Conservation (phyloP, 1,140 invertebrate species). For the Drosophila nebulosa region DNA sequence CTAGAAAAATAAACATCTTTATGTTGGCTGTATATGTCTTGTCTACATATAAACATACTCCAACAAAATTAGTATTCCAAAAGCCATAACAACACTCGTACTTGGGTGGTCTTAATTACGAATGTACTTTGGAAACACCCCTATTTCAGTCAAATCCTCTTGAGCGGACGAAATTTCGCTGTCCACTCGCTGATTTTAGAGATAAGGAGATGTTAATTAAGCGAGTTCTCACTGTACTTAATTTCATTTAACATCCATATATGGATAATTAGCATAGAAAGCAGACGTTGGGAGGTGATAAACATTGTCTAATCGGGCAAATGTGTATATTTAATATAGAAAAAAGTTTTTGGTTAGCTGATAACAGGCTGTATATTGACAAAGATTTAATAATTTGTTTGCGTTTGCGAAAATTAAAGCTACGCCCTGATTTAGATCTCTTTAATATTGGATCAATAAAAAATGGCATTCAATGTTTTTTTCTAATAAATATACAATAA, state of each 20-base stretch:
- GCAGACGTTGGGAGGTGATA: not conserved
- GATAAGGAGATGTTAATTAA: too few relatives aligned
- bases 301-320: not conserved
- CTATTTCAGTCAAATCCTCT: too few relatives aligned
- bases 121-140: too few relatives aligned
- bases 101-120: not conserved
- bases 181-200: too few relatives aligned
- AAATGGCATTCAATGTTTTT: not conserved
- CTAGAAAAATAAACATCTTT: conserved; percentile 3
- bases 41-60: too few relatives aligned
- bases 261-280: not conserved
- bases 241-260: not conserved
- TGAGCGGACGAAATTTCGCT: too few relatives aligned
- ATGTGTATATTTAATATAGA: not conserved
- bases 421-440: not conserved
- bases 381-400: not conserved
- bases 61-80: not conserved
- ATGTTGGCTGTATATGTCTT: too few relatives aligned
- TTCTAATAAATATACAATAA: conserved; percentile 20
- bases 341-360: not conserved
- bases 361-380: not conserved
- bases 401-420: not conserved
- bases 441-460: not conserved
- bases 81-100: too few relatives aligned
- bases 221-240: not conserved